Evolutionary conservation across 2,113 vertebrate genomes (phyloP).

Genomic region (Hemiscyllium ocellatum): DNA sequence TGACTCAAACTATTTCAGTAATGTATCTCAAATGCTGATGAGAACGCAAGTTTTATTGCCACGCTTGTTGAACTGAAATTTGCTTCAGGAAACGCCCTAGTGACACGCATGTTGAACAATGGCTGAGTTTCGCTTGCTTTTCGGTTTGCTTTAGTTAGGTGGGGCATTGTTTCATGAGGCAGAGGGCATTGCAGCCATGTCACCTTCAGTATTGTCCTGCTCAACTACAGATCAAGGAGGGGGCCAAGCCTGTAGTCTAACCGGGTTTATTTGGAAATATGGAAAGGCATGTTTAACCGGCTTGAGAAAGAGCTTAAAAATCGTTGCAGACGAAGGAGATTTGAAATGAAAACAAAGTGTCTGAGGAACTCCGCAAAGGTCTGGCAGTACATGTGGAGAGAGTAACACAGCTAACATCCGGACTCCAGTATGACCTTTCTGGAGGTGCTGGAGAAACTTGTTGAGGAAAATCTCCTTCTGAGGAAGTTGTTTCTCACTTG

Average conservation of each 20-base stretch:
- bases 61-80: not conserved
- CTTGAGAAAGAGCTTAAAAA: not conserved
- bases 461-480: not conserved
- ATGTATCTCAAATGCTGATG: not conserved
- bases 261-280: too few species aligned
- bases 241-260: not conserved
- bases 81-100: conserved; percentile 13
- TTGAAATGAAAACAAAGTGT: too few species aligned
- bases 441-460: too few species aligned
- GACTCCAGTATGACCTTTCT: too few species aligned
- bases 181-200: not conserved
- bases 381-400: too few species aligned
- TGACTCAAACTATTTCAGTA: conserved; percentile 29
- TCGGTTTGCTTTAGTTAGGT: not conserved
- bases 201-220: too few species aligned
- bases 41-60: not conserved
- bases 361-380: too few species aligned
- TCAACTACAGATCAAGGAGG: not conserved
- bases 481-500: not conserved
- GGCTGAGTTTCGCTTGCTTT: not conserved
- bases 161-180: not conserved
- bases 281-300: not conserved
- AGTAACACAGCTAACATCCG: too few species aligned
- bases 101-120: not conserved
- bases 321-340: too few species aligned